Evolutionary conservation across 2,113 vertebrate genomes (phyloP).

Genomic region (Typhlomys cinereus): DNA sequence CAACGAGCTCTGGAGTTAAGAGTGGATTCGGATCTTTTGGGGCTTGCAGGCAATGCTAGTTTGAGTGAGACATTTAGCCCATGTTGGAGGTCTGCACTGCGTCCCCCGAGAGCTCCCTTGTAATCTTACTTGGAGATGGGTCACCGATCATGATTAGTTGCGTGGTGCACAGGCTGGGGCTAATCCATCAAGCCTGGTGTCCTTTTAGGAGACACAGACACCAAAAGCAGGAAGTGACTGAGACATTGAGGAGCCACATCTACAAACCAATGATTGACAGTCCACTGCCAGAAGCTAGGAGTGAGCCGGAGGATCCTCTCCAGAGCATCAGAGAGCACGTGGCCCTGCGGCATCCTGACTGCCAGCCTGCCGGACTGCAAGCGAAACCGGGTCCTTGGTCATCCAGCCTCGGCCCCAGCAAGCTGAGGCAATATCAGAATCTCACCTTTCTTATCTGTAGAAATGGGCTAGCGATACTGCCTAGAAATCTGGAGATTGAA

Average conservation of each 20-base stretch:
- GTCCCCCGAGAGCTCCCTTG: not conserved
- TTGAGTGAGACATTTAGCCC: not conserved
- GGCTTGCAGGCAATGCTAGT: not conserved
- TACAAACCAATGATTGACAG: too few species aligned
- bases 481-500: not conserved
- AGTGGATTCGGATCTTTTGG: not conserved
- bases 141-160: not conserved
- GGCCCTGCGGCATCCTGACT: not conserved
- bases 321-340: not conserved
- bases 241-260: too few species aligned
- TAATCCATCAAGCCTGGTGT: not conserved
- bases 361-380: not conserved
- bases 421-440: not conserved
- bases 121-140: not conserved
- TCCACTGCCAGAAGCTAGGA: fast-evolving
- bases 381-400: not conserved
- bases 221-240: fast-evolving
- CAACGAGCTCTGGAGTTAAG: not conserved
- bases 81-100: not conserved
- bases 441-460: not conserved
- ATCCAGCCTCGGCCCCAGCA: too few species aligned
- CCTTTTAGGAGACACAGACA: not conserved
- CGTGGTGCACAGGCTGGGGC: not conserved
- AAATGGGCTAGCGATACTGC: not conserved
- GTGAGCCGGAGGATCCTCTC: not conserved